Evolutionary conservation across 2,113 vertebrate genomes (phyloP), one percentile per base, ranked within the genome.

Genomic region (Azemiops feae): DNA sequence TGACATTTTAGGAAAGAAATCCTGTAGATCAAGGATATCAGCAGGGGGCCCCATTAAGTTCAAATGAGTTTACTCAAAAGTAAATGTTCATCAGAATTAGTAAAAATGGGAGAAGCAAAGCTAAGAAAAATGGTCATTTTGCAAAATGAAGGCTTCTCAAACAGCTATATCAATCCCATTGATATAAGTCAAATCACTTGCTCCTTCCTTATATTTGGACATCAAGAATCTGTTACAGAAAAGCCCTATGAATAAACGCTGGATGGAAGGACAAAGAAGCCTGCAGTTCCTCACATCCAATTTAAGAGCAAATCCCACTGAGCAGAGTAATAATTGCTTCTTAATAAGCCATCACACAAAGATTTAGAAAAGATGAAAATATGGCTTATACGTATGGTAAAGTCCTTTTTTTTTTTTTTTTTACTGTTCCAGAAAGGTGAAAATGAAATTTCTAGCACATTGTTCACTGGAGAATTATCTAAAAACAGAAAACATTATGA

Each of bases 381-480:
- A 43, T 0, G 0, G 54, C 27, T 91, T 85, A 45, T 34, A 20
- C 22, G 64, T 1, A 89, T 50, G 16, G 10, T 90, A 2, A 69
- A 93, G 92, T n/a, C 53, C 50, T 93, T 95, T n/a, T 2, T 60
- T 91, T 95, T n/a, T 2, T 60, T 91, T 53, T 53, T 93, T 95
- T 94, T 74, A 7, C 12, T 52, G 85, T 64, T 93, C 91, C 87
- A 91, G 94, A 60, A 74, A 94, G 93, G 22, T 95, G 85, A 27
- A 69, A 90, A 74, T 94, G 60, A 8, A 9, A 89, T 69, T 55
- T 89, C 54, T 91, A 87, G 74, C 0, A 0, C 47, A 85, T 45
- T 20, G n/a, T 57, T 85, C 53, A 88, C 93, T 91, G 22, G 90
- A 93, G 93, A 47, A 53, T 43, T 54, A 9, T 91, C 74, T 87